phyloP scores from a whole-genome alignment of 2,888 invertebrate species.

The Pyrrhosoma nymphula region DNA sequence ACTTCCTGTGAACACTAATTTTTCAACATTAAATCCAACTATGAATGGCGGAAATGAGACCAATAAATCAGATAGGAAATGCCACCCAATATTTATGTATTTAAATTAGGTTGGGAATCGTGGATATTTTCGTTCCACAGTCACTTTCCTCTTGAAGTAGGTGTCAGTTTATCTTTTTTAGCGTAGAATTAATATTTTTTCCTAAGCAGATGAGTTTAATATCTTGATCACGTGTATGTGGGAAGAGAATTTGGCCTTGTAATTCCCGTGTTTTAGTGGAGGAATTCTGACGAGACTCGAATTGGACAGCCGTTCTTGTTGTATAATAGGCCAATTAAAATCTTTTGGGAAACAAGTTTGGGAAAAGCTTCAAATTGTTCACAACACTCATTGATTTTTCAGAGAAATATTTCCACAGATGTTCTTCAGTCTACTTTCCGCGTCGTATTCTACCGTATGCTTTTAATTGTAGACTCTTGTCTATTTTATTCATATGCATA shows the following conservation, averaged over 20 bases:
- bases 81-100: neutral
- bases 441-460: no score
- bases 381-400: neutral
- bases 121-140: neutral
- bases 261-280: neutral
- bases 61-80: neutral
- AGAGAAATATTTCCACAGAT: neutral
- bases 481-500: no score
- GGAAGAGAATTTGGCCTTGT: conserved; percentile 36
- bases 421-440: neutral
- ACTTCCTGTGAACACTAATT: neutral
- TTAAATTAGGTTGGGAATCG: neutral
- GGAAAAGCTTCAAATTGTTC: neutral
- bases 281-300: neutral
- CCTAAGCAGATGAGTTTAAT: neutral
- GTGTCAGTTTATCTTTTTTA: neutral
- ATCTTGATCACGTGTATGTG: neutral
- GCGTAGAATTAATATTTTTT: neutral
- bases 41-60: neutral
- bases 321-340: conserved; percentile 5
- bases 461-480: no score
- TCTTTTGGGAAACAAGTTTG: neutral
- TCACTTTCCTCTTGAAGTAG: neutral
- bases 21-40: neutral
- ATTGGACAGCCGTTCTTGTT: neutral